Base-by-base conservation (phyloP, 1,140 invertebrate genomes). In the Lepidurus arcticus region DNA sequence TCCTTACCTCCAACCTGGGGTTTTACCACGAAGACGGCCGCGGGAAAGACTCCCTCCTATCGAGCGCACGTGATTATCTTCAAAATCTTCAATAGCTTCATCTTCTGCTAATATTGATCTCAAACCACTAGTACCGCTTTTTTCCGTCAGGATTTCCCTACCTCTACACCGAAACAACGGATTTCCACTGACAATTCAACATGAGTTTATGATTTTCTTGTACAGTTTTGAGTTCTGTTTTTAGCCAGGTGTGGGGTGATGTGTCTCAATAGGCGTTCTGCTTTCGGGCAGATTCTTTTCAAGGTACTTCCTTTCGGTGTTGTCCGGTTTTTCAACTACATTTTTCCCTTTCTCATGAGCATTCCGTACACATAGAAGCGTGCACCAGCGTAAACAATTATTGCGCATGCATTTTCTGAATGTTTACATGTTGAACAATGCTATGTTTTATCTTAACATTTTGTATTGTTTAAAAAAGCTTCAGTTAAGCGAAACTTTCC, bases 301-400 rank as follows among this genome's bases (percentile, higher is more conserved):
- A 65, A 65, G 53, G 53, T 65, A 65, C 8, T 65, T 65, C 53
- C 34, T 9, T 65, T 65, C 16, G 53, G 5, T 65, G 53, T 65
- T n/a, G 13, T 65, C 21, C 6, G n/a, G 53, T 65, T 65, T 34
- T 4, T 65, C 53, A 21, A 65, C 21, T 7, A n/a, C 5, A 7
- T 65, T 65, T 65, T 9, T 16, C 75, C 76, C 44, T 42, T 13
- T 45, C 11, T 76, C 76, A 76, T 24, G 43, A 45, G n/a, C 76
- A 76, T 76, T 76, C 3, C 74, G 4, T 75, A 42, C n/a, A 21
- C 6, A 8, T 21, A 42, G 44, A 7, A 44, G 1, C 44, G 21
- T 75, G 42, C 16, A 3, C 26, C 44, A 44, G 42, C 74, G 42
- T 75, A n/a, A 8, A 75, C 42, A 44, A 73, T 11, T 34, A 42